Evolutionary conservation across 2,113 vertebrate genomes (phyloP).

Genomic region (Scomber scombrus): DNA sequence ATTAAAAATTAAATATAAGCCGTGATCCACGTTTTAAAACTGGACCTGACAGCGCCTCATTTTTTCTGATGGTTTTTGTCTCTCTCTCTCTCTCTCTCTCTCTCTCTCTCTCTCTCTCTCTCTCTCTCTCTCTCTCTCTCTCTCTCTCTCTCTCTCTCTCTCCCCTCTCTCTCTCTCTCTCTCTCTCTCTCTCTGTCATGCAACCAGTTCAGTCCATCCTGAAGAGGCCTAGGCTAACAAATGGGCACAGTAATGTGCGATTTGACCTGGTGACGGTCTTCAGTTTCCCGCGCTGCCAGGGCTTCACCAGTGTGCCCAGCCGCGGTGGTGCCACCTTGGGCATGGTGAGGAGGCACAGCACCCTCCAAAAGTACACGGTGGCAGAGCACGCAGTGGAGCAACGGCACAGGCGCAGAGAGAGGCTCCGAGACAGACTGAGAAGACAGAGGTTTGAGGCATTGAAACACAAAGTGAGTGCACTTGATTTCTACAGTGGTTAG

Average conservation of each 20-base stretch:
- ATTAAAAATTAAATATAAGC: neutral
- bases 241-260: slow-evolving; percentile 81
- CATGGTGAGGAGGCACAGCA: slow-evolving; percentile 88
- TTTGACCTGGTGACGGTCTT: slow-evolving; percentile 91
- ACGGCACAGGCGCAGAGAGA: slow-evolving; percentile 79
- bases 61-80: neutral
- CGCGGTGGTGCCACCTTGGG: slow-evolving; percentile 92
- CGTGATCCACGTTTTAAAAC: neutral
- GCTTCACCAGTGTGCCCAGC: slow-evolving; percentile 94
- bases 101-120: slow-evolving; percentile 30
- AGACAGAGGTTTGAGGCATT: slow-evolving; percentile 86
- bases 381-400: slow-evolving; percentile 88
- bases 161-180: slow-evolving; percentile 5
- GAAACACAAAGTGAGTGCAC: slow-evolving; percentile 84
- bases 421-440: slow-evolving; percentile 84
- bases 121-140: slow-evolving; percentile 30
- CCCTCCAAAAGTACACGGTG: slow-evolving; percentile 87
- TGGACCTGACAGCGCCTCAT: neutral
- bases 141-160: neutral
- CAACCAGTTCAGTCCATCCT: slow-evolving; percentile 88
- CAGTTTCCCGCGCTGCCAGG: slow-evolving; percentile 94
- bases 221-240: slow-evolving; percentile 85
- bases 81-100: neutral
- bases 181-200: slow-evolving; percentile 17
- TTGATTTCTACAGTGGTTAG: neutral